Evolutionary conservation across 2,888 invertebrate genomes (phyloP).

Genomic region (Cataglyphis livida): DNA sequence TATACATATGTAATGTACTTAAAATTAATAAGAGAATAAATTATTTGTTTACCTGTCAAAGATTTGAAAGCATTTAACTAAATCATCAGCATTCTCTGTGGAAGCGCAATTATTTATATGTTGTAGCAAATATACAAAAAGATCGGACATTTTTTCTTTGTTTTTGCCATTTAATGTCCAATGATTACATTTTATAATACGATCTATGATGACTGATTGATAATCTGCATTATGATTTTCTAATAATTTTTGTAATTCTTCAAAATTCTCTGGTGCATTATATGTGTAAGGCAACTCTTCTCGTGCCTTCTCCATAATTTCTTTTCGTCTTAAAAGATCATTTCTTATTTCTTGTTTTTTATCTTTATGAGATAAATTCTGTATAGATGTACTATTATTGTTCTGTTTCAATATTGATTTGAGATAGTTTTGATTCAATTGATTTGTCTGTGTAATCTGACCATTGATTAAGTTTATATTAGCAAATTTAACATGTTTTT

Average conservation of each 20-base stretch:
- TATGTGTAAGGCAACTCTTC: slow-evolving; percentile 88
- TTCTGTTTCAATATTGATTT: slow-evolving; percentile 58
- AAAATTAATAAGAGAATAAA: neutral
- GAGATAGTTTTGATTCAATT: slow-evolving; percentile 35
- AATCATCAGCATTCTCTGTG: slow-evolving; percentile 79
- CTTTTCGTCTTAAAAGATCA: slow-evolving; percentile 84
- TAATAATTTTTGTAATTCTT: slow-evolving; percentile 89
- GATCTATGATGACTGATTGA: slow-evolving; percentile 91
- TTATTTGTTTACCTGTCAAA: slow-evolving; percentile 86
- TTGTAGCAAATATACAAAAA: slow-evolving; percentile 93
- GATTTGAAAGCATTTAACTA: slow-evolving; percentile 88
- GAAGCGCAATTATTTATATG: slow-evolving; percentile 90
- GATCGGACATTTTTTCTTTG: slow-evolving; percentile 90
- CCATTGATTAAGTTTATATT: neutral
- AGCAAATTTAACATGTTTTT: slow-evolving; percentile 55
- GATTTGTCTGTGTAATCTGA: slow-evolving; percentile 38
- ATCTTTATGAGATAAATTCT: slow-evolving; percentile 48
- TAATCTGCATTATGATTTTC: slow-evolving; percentile 88
- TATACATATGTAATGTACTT: slow-evolving; percentile 72
- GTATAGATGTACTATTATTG: slow-evolving; percentile 50
- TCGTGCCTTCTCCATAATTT: slow-evolving; percentile 87
- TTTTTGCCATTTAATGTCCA: slow-evolving; percentile 93
- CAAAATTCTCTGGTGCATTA: slow-evolving; percentile 88
- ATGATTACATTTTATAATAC: slow-evolving; percentile 95
- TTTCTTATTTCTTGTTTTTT: slow-evolving; percentile 77